Conservation (phyloP, 2,113 vertebrate species). For the Odobenus rosmarus region DNA sequence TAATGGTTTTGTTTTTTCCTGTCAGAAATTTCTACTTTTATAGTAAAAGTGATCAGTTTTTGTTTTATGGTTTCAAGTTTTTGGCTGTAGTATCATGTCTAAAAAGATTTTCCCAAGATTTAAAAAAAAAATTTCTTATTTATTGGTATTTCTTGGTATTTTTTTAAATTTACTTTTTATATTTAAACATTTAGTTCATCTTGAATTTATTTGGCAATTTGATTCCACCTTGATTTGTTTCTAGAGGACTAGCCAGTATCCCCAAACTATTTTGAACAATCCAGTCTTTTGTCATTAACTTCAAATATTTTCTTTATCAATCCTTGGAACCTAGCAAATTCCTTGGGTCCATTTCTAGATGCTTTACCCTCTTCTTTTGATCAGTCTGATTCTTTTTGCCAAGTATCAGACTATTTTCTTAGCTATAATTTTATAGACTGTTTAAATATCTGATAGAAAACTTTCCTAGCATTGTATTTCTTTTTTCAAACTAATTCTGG, state of each 20-base stretch:
- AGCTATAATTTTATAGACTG: not conserved
- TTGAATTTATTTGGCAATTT: not conserved
- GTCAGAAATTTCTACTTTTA: not conserved
- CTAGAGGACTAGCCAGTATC: not conserved
- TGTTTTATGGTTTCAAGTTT: not conserved
- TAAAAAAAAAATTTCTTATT: not conserved
- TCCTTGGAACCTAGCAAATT: not conserved
- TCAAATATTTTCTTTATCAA: not conserved
- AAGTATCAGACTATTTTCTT: not conserved
- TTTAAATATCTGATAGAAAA: not conserved
- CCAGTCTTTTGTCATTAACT: not conserved
- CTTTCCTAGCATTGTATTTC: not conserved
- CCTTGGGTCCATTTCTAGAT: not conserved
- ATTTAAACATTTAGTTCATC: conserved; percentile 39
- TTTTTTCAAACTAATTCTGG: not conserved
- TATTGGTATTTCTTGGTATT: not conserved
- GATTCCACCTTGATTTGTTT: not conserved
- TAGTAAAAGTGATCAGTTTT: not conserved
- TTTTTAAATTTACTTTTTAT: not conserved
- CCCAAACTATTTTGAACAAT: conserved; percentile 8
- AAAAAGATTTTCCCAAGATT: not conserved
- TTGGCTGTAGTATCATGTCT: not conserved
- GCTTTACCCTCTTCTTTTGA: not conserved
- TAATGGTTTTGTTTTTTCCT: not conserved
- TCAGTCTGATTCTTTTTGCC: not conserved